phyloP scores from a whole-genome alignment of 2,888 invertebrate genomes.

The Dynastes grantii region DNA sequence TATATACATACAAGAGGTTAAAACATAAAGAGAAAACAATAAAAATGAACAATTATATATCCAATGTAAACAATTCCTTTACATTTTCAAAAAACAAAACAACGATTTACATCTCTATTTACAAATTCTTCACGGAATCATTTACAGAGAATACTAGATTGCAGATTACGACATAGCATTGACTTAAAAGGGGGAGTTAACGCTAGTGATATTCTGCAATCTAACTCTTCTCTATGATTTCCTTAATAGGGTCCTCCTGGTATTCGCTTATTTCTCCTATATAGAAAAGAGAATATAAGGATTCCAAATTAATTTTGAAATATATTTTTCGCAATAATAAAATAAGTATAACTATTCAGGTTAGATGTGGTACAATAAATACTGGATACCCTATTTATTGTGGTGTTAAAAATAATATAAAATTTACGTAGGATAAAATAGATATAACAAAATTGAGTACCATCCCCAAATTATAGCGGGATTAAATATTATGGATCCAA shows the following conservation, averaged over 20 bases:
- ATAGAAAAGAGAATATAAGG: conserved; percentile 10
- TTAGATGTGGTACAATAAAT: not conserved
- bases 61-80: not conserved
- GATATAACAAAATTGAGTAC: conserved; percentile 15
- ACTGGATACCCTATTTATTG: conserved; percentile 1
- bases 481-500: conserved; percentile 75
- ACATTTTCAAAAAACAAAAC: not conserved
- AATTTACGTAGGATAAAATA: not conserved
- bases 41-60: conserved; percentile 1
- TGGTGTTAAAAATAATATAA: not conserved
- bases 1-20: conserved; percentile 3
- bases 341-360: not conserved
- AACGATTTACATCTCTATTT: conserved; percentile 32
- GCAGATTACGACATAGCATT: not conserved
- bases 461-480: not conserved
- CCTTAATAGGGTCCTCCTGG: not conserved
- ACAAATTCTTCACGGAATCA: conserved; percentile 1
- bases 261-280: conserved; percentile 22
- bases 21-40: not conserved
- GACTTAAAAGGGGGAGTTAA: not conserved
- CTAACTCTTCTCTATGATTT: not conserved
- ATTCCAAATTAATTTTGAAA: not conserved
- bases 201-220: not conserved
- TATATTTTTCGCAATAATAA: not conserved
- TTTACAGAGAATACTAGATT: not conserved